These are phyloP conservation scores for Habrosyne pyritoides DNA, from an alignment of 2,888 invertebrate genomes.

Conservation along the genomic window DNA sequence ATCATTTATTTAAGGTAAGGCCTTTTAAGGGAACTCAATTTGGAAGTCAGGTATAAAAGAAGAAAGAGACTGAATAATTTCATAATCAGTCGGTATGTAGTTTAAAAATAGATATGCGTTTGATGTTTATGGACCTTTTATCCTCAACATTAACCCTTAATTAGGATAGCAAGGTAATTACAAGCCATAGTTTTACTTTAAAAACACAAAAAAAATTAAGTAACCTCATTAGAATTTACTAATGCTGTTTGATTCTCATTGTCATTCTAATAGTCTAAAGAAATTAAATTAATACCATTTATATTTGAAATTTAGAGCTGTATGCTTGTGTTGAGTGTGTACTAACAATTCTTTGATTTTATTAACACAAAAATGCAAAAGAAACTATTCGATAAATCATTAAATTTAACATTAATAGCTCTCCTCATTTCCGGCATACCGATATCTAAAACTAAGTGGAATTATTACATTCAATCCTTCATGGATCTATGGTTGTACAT, in stretches of 20 bases:
- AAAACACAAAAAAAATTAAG: neutral
- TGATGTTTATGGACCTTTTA: neutral
- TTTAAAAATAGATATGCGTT: neutral
- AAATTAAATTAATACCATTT: neutral
- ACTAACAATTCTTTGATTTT: neutral
- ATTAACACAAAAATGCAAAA: constrained; percentile 18
- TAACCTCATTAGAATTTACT: neutral
- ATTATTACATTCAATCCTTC: constrained; percentile 26
- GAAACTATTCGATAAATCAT: constrained; percentile 39
- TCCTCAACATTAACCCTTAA: neutral
- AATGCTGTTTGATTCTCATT: neutral
- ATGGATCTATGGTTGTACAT: constrained; percentile 40
- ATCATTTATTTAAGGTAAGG: too few species aligned
- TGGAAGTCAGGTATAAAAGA: too few species aligned
- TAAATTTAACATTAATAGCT: constrained; percentile 40
- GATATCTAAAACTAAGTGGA: constrained; percentile 21
- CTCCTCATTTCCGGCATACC: constrained; percentile 56
- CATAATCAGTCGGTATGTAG: too few species aligned
- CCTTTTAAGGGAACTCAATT: too few species aligned
- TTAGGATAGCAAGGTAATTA: neutral
- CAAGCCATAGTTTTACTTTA: neutral
- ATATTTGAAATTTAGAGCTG: neutral
- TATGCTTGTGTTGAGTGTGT: too few species aligned
- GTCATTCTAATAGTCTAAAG: neutral
- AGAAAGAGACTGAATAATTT: too few species aligned